These are phyloP conservation scores for Mycteria americana DNA, from an alignment of 2,797 vertebrate species.

Conservation along the genomic window DNA sequence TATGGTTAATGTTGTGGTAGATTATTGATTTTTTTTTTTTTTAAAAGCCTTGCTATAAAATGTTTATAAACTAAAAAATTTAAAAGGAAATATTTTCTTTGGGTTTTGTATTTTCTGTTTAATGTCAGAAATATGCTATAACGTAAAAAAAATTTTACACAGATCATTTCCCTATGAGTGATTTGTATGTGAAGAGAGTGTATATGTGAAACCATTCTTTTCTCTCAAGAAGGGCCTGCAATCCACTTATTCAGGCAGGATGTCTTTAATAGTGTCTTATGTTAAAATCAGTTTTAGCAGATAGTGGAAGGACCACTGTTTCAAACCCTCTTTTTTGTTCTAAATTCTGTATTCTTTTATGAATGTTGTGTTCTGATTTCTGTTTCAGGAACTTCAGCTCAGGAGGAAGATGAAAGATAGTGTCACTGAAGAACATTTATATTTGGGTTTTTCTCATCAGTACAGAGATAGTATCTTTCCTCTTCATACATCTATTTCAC, in stretches of 20 bases:
- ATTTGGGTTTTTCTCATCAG: constrained; percentile 78
- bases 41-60: not conserved
- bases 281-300: not conserved
- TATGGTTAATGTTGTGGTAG: not conserved
- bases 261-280: not conserved
- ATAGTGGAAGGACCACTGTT: not conserved
- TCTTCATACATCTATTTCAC: constrained; percentile 86
- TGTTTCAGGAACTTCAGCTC: constrained; percentile 60
- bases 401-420: constrained; percentile 81
- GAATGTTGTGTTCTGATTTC: constrained; percentile 22
- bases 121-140: not conserved
- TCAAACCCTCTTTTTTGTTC: not conserved
- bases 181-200: not conserved
- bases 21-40: not conserved
- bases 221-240: not conserved
- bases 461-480: constrained; percentile 77
- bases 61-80: not conserved
- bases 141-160: not conserved
- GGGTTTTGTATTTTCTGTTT: not conserved
- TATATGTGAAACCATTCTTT: not conserved
- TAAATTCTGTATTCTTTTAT: not conserved
- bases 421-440: constrained; percentile 79
- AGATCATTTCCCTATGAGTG: not conserved
- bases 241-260: not conserved
- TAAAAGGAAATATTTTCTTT: not conserved